A percentile compares a stretch with the other conserved stretches of the same genome.
Conservation (phyloP, 2,888 invertebrate species). For the Melolontha melolontha region DNA sequence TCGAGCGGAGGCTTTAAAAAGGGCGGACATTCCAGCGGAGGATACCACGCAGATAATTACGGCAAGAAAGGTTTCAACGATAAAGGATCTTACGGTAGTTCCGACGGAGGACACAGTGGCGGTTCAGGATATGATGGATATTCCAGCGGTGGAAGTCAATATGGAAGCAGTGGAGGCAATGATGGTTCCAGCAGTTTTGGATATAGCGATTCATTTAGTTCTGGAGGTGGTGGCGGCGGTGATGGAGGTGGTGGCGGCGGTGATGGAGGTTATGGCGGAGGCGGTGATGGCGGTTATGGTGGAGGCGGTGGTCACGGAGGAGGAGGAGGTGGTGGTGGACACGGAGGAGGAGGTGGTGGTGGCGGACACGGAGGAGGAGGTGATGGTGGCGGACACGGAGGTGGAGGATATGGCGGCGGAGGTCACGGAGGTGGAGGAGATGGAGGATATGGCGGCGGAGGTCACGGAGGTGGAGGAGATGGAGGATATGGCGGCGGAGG, state of each 20-base stretch:
- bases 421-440: no score
- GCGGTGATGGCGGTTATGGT: not conserved
- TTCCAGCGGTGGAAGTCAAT: not conserved
- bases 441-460: no score
- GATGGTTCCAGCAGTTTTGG: slow-evolving; percentile 7
- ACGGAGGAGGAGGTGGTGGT: not conserved
- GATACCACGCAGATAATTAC: not conserved
- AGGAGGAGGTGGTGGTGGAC: not conserved
- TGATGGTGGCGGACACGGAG: no score
- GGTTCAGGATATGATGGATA: not conserved
- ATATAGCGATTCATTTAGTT: not conserved
- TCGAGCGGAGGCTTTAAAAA: slow-evolving; percentile 2
- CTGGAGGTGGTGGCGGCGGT: slow-evolving; percentile 8
- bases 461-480: no score
- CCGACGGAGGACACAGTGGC: not conserved
- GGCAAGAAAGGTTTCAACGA: slow-evolving; percentile 13
- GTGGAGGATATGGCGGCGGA: no score
- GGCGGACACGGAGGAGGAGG: not conserved
- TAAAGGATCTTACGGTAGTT: slow-evolving; percentile 7
- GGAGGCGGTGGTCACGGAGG: not conserved
- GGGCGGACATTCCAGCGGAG: not conserved
- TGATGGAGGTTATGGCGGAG: not conserved
- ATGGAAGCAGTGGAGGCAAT: not conserved
- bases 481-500: no score
- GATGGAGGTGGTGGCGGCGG: slow-evolving; percentile 5